A percentile compares a stretch with the other conserved stretches of the same genome.
Conservation (phyloP, 2,888 invertebrate genomes). For the Folsomia manolachei region DNA sequence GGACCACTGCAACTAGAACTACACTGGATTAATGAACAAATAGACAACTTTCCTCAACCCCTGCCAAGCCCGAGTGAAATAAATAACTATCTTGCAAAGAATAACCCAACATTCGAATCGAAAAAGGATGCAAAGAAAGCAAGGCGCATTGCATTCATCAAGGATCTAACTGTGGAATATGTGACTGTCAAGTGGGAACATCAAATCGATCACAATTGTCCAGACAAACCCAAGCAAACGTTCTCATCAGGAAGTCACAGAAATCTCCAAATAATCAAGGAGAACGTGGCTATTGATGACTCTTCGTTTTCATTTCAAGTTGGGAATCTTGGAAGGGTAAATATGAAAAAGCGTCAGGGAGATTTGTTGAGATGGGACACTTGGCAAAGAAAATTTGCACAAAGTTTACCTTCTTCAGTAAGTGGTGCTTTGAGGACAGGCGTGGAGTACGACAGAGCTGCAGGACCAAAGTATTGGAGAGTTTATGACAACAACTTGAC, state of each 20-base stretch:
- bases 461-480: neutral
- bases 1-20: neutral
- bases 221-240: slow-evolving; percentile 1
- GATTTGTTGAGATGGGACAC: neutral
- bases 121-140: neutral
- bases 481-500: neutral
- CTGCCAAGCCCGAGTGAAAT: too few species aligned
- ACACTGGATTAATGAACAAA: neutral
- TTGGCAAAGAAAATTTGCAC: neutral
- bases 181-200: neutral
- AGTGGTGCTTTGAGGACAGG: neutral
- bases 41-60: neutral
- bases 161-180: neutral
- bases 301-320: neutral
- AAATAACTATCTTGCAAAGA: neutral
- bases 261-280: neutral
- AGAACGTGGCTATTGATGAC: neutral
- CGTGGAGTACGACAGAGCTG: neutral
- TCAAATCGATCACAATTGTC: neutral
- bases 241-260: neutral
- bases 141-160: neutral
- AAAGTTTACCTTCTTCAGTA: neutral
- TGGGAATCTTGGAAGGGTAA: neutral
- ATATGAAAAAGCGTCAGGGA: neutral
- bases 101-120: neutral